Conservation (phyloP, 2,113 vertebrate genomes). For the Craseonycteris thonglongyai region DNA sequence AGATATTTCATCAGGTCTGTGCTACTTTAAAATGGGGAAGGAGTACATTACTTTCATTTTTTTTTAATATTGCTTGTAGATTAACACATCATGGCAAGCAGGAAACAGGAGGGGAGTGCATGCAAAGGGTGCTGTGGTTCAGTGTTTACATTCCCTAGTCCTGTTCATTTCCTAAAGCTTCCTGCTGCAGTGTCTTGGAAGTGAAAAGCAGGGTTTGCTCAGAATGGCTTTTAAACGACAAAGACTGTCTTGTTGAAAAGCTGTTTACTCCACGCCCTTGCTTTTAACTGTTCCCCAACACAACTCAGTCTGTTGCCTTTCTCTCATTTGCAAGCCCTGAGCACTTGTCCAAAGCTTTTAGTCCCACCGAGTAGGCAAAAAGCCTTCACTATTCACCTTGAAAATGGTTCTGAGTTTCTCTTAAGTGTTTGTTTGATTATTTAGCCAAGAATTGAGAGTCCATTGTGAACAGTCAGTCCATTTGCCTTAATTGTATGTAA, state of each 20-base stretch:
- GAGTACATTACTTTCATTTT: not conserved
- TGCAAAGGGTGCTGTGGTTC: not conserved
- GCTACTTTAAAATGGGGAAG: not conserved
- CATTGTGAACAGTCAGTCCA: not conserved
- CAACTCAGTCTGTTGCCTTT: not conserved
- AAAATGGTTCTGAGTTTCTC: not conserved
- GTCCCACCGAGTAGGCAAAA: not conserved
- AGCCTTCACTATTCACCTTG: not conserved
- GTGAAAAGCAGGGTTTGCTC: not conserved
- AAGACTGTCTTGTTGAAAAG: not conserved
- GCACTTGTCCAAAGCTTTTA: constrained; percentile 1
- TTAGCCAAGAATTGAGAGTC: not conserved
- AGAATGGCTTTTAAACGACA: not conserved
- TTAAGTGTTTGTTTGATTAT: not conserved
- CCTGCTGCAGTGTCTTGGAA: not conserved
- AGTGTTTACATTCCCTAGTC: not conserved
- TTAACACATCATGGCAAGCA: not conserved
- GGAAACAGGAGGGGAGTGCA: accelerated
- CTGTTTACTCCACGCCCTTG: not conserved
- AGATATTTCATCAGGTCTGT: not conserved
- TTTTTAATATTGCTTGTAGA: not conserved
- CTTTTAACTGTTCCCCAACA: not conserved
- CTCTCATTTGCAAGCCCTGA: not conserved
- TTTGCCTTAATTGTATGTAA: not conserved
- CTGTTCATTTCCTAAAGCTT: not conserved